These are phyloP conservation scores for Parotocinclus haroldoi DNA, from an alignment of 2,797 vertebrate genomes.

Conservation along the genomic window DNA sequence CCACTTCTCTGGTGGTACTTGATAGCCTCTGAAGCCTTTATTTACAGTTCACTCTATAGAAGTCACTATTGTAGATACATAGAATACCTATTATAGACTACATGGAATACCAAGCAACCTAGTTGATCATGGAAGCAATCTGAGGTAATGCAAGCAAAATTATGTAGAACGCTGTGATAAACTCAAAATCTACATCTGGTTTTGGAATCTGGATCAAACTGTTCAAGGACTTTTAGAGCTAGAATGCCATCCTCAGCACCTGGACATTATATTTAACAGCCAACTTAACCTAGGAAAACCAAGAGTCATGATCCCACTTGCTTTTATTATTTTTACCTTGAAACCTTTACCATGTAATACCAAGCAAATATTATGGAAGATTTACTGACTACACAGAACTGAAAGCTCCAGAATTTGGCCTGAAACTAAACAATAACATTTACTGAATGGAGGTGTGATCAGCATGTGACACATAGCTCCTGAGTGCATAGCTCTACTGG, in stretches of 20 bases:
- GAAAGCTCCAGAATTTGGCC: constrained; percentile 36
- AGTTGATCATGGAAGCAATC: too few species aligned
- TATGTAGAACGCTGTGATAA: too few species aligned
- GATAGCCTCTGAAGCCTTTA: not conserved
- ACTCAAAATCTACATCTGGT: too few species aligned
- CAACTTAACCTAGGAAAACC: constrained; percentile 43
- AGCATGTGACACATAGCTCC: constrained; percentile 25
- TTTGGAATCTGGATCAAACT: too few species aligned
- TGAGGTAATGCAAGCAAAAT: too few species aligned
- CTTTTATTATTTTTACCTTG: constrained; percentile 34
- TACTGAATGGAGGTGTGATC: constrained; percentile 28
- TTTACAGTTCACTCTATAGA: not conserved
- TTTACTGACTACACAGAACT: constrained; percentile 32
- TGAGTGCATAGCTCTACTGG: constrained; percentile 24
- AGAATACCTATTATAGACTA: too few species aligned
- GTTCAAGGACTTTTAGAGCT: too few species aligned
- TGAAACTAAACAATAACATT: constrained; percentile 49
- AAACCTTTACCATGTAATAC: constrained; percentile 21
- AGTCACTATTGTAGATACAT: not conserved
- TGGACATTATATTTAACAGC: too few species aligned
- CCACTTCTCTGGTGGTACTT: not conserved
- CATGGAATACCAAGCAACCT: not conserved
- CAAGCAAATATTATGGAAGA: constrained; percentile 37
- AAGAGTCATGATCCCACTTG: constrained; percentile 36
- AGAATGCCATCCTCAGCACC: too few species aligned